Percentiles rank a stretch among this genome's conserved stretches.
These are phyloP conservation scores for Amniataba percoides DNA, from an alignment of 2,797 vertebrate genomes.

Conservation along the genomic window DNA sequence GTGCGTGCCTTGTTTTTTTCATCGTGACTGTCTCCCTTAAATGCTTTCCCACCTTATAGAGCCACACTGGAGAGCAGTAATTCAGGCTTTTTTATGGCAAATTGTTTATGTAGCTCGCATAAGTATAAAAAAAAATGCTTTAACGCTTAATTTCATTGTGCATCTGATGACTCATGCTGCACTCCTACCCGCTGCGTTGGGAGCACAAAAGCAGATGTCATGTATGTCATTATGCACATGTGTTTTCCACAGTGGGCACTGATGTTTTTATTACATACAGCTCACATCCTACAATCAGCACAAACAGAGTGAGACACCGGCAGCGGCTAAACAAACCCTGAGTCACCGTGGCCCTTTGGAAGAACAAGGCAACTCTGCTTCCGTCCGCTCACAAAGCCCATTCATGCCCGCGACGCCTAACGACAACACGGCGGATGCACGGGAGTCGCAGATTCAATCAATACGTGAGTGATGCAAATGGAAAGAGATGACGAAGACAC, in stretches of 20 bases:
- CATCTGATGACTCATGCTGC: not conserved
- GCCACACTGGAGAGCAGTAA: not conserved
- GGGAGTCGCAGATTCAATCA: constrained; percentile 34
- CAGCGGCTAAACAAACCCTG: constrained; percentile 33
- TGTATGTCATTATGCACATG: not conserved
- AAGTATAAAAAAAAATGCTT: not conserved
- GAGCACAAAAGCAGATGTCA: not conserved
- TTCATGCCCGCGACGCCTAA: constrained; percentile 28
- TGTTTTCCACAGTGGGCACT: not conserved
- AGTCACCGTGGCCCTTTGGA: constrained; percentile 27
- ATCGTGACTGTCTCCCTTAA: not conserved
- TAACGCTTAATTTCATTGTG: not conserved
- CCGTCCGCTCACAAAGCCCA: constrained; percentile 10
- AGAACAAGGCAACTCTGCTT: constrained; percentile 9
- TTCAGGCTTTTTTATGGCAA: not conserved
- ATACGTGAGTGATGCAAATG: constrained; percentile 39
- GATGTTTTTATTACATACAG: constrained; percentile 8
- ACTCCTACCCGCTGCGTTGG: not conserved
- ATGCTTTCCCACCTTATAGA: not conserved
- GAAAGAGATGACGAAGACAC: constrained; percentile 6
- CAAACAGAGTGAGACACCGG: constrained; percentile 31
- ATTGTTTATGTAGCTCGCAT: not conserved
- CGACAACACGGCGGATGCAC: constrained; percentile 22
- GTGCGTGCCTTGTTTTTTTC: not conserved
- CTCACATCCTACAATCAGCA: constrained; percentile 16